These are phyloP conservation scores for Paramuricea clavata DNA, from an alignment of 92 coral and sea anemone species.

Conservation along the genomic window DNA sequence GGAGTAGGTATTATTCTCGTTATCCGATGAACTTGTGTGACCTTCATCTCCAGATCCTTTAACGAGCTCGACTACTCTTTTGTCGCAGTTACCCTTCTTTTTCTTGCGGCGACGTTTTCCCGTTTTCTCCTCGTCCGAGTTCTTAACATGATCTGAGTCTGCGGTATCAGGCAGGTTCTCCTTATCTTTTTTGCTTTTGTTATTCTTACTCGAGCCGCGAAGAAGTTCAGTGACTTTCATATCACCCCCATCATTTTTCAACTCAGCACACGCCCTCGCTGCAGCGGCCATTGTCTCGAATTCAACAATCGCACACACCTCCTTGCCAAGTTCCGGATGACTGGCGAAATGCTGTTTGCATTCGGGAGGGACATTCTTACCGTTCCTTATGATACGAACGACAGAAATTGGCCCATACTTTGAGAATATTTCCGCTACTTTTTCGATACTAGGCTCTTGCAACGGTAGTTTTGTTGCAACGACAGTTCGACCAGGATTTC, in stretches of 20 bases:
- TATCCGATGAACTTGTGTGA: slow-evolving; percentile 92
- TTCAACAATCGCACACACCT: slow-evolving; percentile 89
- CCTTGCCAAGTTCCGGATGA: slow-evolving; percentile 82
- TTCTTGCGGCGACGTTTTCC: slow-evolving; percentile 82
- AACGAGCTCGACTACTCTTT: slow-evolving; percentile 77
- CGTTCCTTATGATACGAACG: slow-evolving; percentile 91
- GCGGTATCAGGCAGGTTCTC: slow-evolving; percentile 59
- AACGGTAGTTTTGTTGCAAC: slow-evolving; percentile 77
- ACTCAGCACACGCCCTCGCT: slow-evolving; percentile 95
- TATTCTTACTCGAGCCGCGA: slow-evolving; percentile 77
- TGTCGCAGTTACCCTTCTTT: slow-evolving; percentile 48
- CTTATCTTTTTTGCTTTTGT: slow-evolving; percentile 73
- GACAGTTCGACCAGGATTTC: slow-evolving; percentile 96
- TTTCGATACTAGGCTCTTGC: slow-evolving; percentile 81
- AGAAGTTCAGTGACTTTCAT: slow-evolving; percentile 93
- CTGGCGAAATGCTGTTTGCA: slow-evolving; percentile 76
- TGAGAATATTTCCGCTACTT: slow-evolving; percentile 91
- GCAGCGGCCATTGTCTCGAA: slow-evolving; percentile 99
- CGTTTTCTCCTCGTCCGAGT: slow-evolving; percentile 89
- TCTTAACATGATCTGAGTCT: slow-evolving; percentile 79
- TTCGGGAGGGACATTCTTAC: slow-evolving; percentile 90
- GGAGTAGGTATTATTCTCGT: slow-evolving; percentile 85
- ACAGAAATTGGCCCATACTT: slow-evolving; percentile 96
- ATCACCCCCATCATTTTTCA: slow-evolving; percentile 80
- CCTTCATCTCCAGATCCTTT: slow-evolving; percentile 84